Base-by-base conservation (phyloP, 2,888 invertebrate species). In the Gonocerus acuteangulatus region DNA sequence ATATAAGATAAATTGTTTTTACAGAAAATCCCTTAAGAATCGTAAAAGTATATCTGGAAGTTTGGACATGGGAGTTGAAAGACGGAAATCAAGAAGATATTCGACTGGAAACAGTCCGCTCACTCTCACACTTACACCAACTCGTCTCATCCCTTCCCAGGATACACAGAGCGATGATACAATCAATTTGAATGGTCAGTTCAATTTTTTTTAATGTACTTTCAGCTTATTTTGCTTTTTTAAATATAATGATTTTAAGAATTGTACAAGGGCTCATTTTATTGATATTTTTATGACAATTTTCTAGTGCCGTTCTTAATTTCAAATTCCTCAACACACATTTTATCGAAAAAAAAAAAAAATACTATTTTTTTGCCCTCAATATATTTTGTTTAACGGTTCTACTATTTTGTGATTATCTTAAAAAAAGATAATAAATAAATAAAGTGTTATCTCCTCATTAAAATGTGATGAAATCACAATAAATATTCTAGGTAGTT, bases 21-120 rank as follows among this genome's bases (percentile, higher is more conserved):
- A 15, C 66, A 82, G 89, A 68, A 87, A 85, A 74, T 87, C 88
- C 1, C 79, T 90, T 45, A 79, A 87, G 60, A 83, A 82, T 71
- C 78, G 86, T 52, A 83, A 84, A 68, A 79, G 79, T 7, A 77
- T 81, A 60, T 73, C 76, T 15, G 66, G 66, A 2, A 66, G 66
- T n/a, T 48, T 68, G 21, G 66, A 68, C 51, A 64, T 65, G 19
- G n/a, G 15, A 13, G 75, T 76, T 45, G 81, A 84, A 69, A 77
- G 88, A 59, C 79, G 93, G 67, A 91, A 89, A 74, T 91, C 91
- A 42, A 78, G 87, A 48, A 77, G 87, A 65, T 85, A 87, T 74
- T 86, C 85, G 60, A 83, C 85, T 9, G 85, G 85, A 56, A 83
- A 81, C 48, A 79, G 83, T 68, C 82, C 84, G 15, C 70, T 74